Conservation (phyloP, 2,888 invertebrate species). For the Cynaeus angustus region DNA sequence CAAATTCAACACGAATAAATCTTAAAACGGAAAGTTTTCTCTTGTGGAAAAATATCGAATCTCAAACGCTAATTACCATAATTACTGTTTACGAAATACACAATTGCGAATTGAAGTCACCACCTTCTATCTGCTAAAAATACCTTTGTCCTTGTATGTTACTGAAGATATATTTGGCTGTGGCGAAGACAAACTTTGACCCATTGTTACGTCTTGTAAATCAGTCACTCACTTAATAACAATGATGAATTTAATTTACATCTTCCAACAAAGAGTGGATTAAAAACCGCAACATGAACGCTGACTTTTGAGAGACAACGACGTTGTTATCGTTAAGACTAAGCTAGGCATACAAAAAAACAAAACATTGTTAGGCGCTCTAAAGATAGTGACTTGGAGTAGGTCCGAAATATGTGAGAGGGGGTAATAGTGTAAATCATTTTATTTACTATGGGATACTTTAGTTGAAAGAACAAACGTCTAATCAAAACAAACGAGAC, state of each 20-base stretch:
- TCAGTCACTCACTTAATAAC: slow-evolving; percentile 5
- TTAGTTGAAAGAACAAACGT: too few relatives aligned
- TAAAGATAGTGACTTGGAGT: slow-evolving; percentile 48
- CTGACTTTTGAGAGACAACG: background rate
- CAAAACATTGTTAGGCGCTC: slow-evolving; percentile 40
- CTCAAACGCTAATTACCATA: slow-evolving; percentile 21
- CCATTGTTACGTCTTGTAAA: slow-evolving; percentile 50
- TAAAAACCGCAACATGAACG: background rate
- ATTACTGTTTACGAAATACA: slow-evolving; percentile 16
- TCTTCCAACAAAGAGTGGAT: slow-evolving; percentile 1
- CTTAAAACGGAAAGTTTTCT: slow-evolving; percentile 1
- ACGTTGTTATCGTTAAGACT: slow-evolving; percentile 20
- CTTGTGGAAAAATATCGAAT: slow-evolving; percentile 12
- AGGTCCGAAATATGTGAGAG: slow-evolving; percentile 39
- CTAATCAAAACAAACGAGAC: too few relatives aligned
- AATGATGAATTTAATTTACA: background rate
- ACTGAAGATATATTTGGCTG: slow-evolving; percentile 48
- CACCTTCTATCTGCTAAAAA: slow-evolving; percentile 24
- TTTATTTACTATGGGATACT: slow-evolving; percentile 3
- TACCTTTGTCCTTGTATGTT: slow-evolving; percentile 54
- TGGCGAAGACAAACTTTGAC: slow-evolving; percentile 54
- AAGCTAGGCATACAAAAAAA: slow-evolving; percentile 31
- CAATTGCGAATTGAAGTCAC: slow-evolving; percentile 15
- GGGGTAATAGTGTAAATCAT: slow-evolving; percentile 23
- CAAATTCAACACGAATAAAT: slow-evolving; percentile 2